Conservation (phyloP, 2,113 vertebrate genomes). For the Gallinago undulata region DNA sequence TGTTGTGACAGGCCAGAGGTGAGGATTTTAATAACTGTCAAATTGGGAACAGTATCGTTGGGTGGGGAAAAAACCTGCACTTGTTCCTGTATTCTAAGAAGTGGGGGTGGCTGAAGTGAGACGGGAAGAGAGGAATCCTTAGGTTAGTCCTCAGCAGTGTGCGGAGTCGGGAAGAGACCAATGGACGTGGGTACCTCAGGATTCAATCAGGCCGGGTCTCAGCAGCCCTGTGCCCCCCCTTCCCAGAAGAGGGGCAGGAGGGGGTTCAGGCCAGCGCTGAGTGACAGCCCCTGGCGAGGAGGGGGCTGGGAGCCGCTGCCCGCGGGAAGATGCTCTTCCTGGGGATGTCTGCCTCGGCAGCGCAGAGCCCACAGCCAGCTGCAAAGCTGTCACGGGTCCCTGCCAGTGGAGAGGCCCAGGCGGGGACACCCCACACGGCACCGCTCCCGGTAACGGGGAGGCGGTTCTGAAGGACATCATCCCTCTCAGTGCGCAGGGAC, state of each 20-base stretch:
- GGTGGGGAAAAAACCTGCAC: too few species aligned
- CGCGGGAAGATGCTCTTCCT: conserved; percentile 26
- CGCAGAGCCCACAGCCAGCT: neutral
- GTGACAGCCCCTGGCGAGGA: conserved; percentile 39
- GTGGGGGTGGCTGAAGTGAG: neutral
- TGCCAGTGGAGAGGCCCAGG: neutral
- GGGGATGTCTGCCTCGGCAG: neutral
- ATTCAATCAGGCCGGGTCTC: neutral
- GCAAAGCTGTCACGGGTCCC: neutral
- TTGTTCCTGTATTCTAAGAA: neutral
- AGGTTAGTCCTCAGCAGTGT: neutral
- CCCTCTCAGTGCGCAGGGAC: neutral
- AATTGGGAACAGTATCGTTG: neutral
- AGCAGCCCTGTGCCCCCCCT: neutral
- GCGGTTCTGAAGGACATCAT: neutral
- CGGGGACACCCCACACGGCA: accelerated
- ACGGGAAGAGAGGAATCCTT: neutral
- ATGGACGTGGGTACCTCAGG: neutral
- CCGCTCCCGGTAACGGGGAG: neutral
- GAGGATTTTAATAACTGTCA: neutral
- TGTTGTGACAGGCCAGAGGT: neutral
- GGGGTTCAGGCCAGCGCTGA: neutral
- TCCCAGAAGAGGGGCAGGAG: neutral
- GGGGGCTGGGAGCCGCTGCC: conserved; percentile 33
- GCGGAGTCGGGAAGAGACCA: neutral